Conservation (phyloP, 2,888 invertebrate species). For the Dichetophora obliterata region DNA sequence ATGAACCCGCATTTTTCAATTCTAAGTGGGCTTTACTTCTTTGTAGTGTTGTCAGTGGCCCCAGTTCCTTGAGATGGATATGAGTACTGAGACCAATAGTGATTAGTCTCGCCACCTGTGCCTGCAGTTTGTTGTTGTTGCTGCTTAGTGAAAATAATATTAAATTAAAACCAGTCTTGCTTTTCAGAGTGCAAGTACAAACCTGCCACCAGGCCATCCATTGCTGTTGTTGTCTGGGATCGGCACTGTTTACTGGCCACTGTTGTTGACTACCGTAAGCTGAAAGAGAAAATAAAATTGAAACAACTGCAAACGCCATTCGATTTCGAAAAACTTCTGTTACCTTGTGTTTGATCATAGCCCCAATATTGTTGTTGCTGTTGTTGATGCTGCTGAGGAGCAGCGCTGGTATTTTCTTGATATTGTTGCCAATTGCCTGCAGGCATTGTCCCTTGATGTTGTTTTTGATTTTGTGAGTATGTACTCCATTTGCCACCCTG, state of each 20-base stretch:
- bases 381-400: slow-evolving; percentile 50
- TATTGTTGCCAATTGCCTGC: slow-evolving; percentile 57
- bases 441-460: slow-evolving; percentile 45
- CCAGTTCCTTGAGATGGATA: slow-evolving; percentile 60
- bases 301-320: not conserved
- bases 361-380: slow-evolving; percentile 64
- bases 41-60: slow-evolving; percentile 16
- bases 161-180: not conserved
- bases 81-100: slow-evolving; percentile 69
- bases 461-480: slow-evolving; percentile 56
- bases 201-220: slow-evolving; percentile 70
- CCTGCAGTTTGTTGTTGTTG: slow-evolving; percentile 51
- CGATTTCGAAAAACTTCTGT: not conserved
- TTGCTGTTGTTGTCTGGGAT: slow-evolving; percentile 66
- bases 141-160: slow-evolving; percentile 27
- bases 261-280: slow-evolving; percentile 64
- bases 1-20: slow-evolving; percentile 26
- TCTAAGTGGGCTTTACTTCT: slow-evolving; percentile 6
- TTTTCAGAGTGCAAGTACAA: slow-evolving; percentile 35
- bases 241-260: slow-evolving; percentile 61
- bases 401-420: slow-evolving; percentile 35
- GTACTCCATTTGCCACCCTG: slow-evolving; percentile 60
- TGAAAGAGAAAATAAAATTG: slow-evolving; percentile 34
- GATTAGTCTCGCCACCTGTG: slow-evolving; percentile 61
- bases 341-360: slow-evolving; percentile 67